Evolutionary conservation across 2,888 invertebrate species (phyloP).

Genomic region (Marasmarcha lunaedactyla): DNA sequence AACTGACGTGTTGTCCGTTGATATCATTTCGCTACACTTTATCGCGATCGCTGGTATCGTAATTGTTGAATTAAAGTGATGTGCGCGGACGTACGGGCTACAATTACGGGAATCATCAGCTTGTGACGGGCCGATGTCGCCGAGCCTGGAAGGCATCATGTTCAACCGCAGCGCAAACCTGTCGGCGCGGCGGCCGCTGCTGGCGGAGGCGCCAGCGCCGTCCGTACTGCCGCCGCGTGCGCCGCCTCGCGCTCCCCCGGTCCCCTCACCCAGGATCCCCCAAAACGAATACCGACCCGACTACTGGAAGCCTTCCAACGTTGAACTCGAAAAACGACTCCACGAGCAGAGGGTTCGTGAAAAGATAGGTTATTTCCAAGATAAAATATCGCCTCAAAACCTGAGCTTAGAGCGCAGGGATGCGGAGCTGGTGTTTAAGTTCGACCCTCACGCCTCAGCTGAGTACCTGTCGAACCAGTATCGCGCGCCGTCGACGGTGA

Average conservation of each 20-base stretch:
- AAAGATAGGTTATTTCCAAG: constrained; percentile 62
- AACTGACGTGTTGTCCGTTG: constrained; percentile 21
- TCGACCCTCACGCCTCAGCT: constrained; percentile 56
- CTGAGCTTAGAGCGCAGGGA: constrained; percentile 55
- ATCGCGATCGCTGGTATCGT: constrained; percentile 25
- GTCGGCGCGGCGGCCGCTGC: constrained; percentile 60
- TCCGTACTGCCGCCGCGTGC: constrained; percentile 53
- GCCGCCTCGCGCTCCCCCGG: constrained; percentile 36
- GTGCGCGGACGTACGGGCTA: constrained; percentile 53
- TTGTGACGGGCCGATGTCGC: constrained; percentile 65
- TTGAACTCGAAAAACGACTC: constrained; percentile 55
- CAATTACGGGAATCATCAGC: constrained; percentile 18
- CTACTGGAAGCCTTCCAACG: constrained; percentile 62
- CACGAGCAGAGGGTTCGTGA: constrained; percentile 54
- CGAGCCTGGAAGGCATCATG: constrained; percentile 63
- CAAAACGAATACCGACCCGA: constrained; percentile 45
- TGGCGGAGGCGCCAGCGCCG: constrained; percentile 62
- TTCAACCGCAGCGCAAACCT: constrained; percentile 62
- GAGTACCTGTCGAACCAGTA: constrained; percentile 56
- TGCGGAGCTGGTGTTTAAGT: constrained; percentile 60
- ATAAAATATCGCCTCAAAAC: constrained; percentile 53
- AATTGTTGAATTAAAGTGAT: constrained; percentile 47
- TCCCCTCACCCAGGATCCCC: constrained; percentile 18
- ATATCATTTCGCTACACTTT: constrained; percentile 26
- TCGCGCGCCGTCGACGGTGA: constrained; percentile 51